Conservation (phyloP, 2,797 vertebrate genomes). For the Scomberomorus guttatus region DNA sequence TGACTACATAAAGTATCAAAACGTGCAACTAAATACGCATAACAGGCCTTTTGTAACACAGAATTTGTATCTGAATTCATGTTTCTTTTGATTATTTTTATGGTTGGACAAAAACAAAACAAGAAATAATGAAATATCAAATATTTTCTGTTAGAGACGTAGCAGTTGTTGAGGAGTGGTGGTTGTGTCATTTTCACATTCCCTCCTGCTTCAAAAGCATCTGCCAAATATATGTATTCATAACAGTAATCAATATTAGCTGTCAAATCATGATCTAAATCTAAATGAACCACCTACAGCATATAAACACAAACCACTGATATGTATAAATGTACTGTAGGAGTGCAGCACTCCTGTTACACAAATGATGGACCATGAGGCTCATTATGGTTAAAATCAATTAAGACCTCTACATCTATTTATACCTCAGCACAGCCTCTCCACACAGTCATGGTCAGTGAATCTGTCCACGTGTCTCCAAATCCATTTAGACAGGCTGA, state of each 20-base stretch:
- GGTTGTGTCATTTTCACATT: background rate
- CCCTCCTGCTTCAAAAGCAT: background rate
- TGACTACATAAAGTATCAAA: background rate
- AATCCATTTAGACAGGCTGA: background rate
- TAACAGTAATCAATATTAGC: too few relatives aligned
- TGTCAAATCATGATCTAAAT: background rate
- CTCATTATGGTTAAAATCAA: conserved; percentile 21
- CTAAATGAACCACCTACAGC: background rate
- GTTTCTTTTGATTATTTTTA: background rate
- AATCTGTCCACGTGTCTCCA: background rate
- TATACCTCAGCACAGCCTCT: conserved; percentile 1
- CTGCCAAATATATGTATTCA: background rate
- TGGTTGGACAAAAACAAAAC: background rate
- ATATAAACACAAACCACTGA: background rate
- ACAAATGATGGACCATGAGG: background rate
- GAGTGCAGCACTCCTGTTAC: conserved; percentile 1
- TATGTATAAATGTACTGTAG: background rate
- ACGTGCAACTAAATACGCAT: background rate
- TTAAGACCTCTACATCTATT: conserved; percentile 20
- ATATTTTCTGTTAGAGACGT: background rate
- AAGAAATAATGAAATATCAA: background rate
- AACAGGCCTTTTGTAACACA: too few relatives aligned
- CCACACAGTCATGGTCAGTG: background rate
- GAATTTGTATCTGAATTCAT: background rate
- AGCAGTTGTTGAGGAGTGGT: background rate